A percentile compares a stretch with the other conserved stretches of the same genome.
Evolutionary conservation across 2,888 invertebrate species (phyloP).

Genomic region (Sminthurides aquaticus): DNA sequence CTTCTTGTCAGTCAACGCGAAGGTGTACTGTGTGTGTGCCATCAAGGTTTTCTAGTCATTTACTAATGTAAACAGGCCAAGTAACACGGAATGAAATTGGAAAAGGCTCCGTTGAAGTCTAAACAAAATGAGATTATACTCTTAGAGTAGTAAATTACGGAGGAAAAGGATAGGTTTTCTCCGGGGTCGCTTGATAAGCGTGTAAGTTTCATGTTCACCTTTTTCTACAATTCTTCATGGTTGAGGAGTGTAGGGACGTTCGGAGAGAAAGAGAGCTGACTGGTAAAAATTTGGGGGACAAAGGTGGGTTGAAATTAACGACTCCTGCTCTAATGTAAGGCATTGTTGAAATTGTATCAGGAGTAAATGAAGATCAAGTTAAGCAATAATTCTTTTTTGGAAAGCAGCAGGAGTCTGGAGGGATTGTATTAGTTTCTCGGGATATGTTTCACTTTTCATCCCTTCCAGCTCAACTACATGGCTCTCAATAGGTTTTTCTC

Average conservation of each 20-base stretch:
- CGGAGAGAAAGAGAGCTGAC: no score
- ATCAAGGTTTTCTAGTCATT: neutral
- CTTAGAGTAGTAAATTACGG: neutral
- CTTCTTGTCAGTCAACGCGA: neutral
- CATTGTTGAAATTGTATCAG: neutral
- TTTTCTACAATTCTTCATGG: no score
- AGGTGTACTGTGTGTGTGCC: no score
- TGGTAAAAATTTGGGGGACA: no score
- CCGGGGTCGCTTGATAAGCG: neutral
- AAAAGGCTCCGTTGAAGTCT: no score
- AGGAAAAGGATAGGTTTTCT: neutral
- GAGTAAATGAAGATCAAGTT: slow-evolving; percentile 27
- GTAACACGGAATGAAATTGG: neutral
- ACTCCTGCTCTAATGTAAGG: neutral
- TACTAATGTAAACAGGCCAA: neutral
- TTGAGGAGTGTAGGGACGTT: no score
- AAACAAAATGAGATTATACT: no score
- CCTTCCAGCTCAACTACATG: no score
- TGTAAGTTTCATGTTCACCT: neutral
- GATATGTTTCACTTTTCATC: no score
- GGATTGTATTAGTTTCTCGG: no score
- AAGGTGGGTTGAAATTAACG: neutral
- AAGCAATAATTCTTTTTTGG: slow-evolving; percentile 28
- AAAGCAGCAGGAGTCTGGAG: slow-evolving; percentile 24
- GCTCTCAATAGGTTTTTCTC: no score